Conservation (phyloP, 1,140 invertebrate species). For the Drosophila santomea region DNA sequence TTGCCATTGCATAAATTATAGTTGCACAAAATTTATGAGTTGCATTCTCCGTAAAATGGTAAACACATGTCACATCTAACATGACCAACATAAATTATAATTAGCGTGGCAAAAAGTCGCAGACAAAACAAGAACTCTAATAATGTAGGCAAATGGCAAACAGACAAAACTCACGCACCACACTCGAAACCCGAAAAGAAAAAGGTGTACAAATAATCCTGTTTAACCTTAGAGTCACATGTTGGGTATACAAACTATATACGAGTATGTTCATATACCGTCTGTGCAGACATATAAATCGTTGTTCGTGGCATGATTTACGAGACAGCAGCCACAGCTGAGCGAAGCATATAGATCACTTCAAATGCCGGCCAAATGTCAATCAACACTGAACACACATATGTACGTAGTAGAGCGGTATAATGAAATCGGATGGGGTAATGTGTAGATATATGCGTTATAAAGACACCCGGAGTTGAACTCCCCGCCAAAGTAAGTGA, state of each 20-base stretch:
- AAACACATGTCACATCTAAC: constrained; percentile 53
- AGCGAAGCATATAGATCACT: constrained; percentile 56
- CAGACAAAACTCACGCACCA: constrained; percentile 58
- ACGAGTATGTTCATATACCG: neutral
- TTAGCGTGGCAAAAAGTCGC: constrained; percentile 50
- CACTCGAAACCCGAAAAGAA: constrained; percentile 18
- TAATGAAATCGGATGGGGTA: constrained; percentile 31
- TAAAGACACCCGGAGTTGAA: constrained; percentile 14
- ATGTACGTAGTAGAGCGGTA: constrained; percentile 15
- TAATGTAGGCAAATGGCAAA: constrained; percentile 48
- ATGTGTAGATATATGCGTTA: constrained; percentile 14
- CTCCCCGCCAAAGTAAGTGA: constrained; percentile 26
- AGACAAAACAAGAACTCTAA: constrained; percentile 35
- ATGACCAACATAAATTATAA: constrained; percentile 73
- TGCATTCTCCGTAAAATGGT: constrained; percentile 44
- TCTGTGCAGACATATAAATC: constrained; percentile 53
- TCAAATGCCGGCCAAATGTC: constrained; percentile 73
- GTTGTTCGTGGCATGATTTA: constrained; percentile 65
- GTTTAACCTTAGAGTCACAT: constrained; percentile 60
- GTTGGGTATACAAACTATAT: neutral
- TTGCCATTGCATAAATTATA: constrained; percentile 31
- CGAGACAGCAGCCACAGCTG: constrained; percentile 50
- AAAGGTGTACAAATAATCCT: constrained; percentile 51
- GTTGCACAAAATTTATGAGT: constrained; percentile 50
- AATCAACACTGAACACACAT: constrained; percentile 53